Percentiles rank a stretch among this genome's conserved stretches.
Conservation (phyloP, 2,797 vertebrate genomes). For the Thamnophis elegans region DNA sequence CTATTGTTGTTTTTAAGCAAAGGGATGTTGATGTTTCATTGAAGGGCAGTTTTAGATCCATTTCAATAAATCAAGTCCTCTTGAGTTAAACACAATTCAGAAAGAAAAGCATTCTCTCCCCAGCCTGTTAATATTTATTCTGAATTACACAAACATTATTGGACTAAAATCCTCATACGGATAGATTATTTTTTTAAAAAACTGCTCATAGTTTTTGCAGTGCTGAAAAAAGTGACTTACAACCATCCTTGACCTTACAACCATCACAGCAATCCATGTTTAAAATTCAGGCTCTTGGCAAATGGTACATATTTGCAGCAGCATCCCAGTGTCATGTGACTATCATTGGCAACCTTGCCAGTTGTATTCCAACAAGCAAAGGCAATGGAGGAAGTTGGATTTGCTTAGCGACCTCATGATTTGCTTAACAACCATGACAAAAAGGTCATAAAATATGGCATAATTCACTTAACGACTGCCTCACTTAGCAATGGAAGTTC, state of each 20-base stretch:
- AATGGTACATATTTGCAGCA: no score
- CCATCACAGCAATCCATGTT: neutral
- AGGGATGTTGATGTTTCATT: neutral
- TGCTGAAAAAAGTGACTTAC: neutral
- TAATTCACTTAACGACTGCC: neutral
- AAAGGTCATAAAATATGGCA: neutral
- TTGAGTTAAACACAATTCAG: neutral
- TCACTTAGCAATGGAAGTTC: neutral
- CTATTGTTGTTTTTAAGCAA: neutral
- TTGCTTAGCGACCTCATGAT: neutral
- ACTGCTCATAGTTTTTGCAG: neutral
- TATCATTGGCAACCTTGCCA: no score
- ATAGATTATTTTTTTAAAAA: neutral
- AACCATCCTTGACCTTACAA: neutral
- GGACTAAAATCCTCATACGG: neutral
- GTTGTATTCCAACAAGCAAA: no score
- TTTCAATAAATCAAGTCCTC: neutral
- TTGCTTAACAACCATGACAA: neutral
- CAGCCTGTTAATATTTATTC: neutral
- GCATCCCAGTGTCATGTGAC: no score
- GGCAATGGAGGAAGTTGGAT: neutral
- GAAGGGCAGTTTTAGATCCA: neutral
- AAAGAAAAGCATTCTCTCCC: neutral
- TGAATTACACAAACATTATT: neutral
- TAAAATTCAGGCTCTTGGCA: neutral